Evolutionary conservation across 2,797 vertebrate genomes (phyloP).

Genomic region (Hemibagrus guttatus): DNA sequence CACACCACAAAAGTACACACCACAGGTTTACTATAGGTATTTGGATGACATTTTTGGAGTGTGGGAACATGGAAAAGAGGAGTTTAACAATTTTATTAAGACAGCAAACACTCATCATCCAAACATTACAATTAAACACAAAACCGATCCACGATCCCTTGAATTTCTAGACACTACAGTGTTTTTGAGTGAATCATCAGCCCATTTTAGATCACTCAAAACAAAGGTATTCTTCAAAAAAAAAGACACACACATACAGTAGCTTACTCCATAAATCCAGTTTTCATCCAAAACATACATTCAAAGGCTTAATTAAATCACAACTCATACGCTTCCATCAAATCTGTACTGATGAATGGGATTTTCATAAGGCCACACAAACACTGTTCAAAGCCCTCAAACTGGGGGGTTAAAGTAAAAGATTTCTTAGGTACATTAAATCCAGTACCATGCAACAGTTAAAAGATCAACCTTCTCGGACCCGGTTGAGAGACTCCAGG

Average conservation of each 20-base stretch:
- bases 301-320: constrained; percentile 7
- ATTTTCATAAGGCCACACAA: not conserved
- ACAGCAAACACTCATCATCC: no score
- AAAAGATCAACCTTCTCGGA: no score
- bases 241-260: constrained; percentile 31
- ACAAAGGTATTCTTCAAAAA: constrained; percentile 29
- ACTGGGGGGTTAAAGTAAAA: not conserved
- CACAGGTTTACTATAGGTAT: not conserved
- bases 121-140: no score
- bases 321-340: not conserved
- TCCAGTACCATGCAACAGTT: no score
- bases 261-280: constrained; percentile 5
- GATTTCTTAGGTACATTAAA: no score
- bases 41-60: not conserved
- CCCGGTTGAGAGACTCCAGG: no score
- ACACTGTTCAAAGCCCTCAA: constrained; percentile 10
- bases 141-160: no score
- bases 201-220: no score
- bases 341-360: no score
- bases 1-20: no score
- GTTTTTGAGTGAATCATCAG: no score
- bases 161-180: no score
- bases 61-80: accelerated
- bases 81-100: not conserved
- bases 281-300: constrained; percentile 32